Base-by-base conservation (phyloP, 2,888 invertebrate genomes). In the Prionchulus punctatus region DNA sequence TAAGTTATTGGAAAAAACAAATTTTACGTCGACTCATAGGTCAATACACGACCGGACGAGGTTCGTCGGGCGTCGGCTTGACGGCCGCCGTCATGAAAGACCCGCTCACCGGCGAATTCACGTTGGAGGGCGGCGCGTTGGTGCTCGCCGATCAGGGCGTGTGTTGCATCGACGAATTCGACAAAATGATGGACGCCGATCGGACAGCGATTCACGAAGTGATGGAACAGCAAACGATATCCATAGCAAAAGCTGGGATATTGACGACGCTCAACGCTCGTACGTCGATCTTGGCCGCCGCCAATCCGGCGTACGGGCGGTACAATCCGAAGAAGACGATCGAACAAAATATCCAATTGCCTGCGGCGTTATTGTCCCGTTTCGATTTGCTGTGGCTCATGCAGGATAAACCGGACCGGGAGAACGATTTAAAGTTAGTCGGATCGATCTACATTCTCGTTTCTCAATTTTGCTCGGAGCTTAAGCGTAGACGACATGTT, bases 161-260 rank as follows among this genome's bases (percentile, higher is more conserved):
- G 57, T 98, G 98, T 73, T 98, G 96, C 74, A 98, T 99, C 71
- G 98, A 99, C 72, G 98, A 99, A 77, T 99, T 99, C 73, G 98
- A 99, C 76, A 99, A 98, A 77, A 94, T 98, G 96, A 86, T 90
- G 52, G 96, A 98, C 62, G 74, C 76, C 45, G 96, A 98, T 75
- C 80, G 92, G 67, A 90, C 90, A 0, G 88, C 92, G 56, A 91
- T 94, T 64, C 92, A 94, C 72, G 92, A 94, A 77, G 92, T 92
- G 18, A 69, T 69, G 69, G 98, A 98, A 76, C 98, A 99, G 69
- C 98, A 99, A 76, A 99, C 98, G 18, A 94, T 99, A 62, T 92
- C 92, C 56, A 96, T 98, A 67, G 96, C 98, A 21, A 98, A 98
- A 84, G 96, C 94, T 31, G 98, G 98, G 58, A 98, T 99, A 67